These are phyloP conservation scores for Odiellus spinosus DNA, from an alignment of 2,888 invertebrate species.

Conservation along the genomic window DNA sequence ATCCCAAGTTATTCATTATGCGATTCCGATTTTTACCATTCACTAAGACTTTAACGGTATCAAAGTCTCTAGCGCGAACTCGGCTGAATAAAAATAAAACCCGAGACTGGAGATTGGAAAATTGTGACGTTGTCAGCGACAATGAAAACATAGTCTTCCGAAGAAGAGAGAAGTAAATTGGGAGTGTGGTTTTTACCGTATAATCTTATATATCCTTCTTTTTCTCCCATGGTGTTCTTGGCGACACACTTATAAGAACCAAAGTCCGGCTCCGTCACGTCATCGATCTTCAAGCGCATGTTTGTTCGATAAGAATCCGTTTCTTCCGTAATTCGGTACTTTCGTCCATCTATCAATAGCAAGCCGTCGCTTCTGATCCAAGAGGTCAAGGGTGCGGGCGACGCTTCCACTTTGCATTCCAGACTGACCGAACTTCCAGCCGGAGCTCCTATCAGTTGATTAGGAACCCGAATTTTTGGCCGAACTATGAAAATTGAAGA, in stretches of 20 bases:
- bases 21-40: too few relatives aligned
- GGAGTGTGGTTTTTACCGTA: slow-evolving; percentile 16
- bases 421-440: slow-evolving; percentile 18
- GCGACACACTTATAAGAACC: slow-evolving; percentile 17
- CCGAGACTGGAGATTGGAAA: too few relatives aligned
- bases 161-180: too few relatives aligned
- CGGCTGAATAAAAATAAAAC: too few relatives aligned
- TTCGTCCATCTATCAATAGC: slow-evolving; percentile 15
- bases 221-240: slow-evolving; percentile 15
- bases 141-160: too few relatives aligned
- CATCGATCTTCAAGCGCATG: slow-evolving; percentile 13
- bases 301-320: slow-evolving; percentile 11
- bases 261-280: slow-evolving; percentile 9
- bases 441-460: slow-evolving; percentile 19
- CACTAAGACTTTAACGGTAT: too few relatives aligned
- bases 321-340: slow-evolving; percentile 17
- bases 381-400: slow-evolving; percentile 18
- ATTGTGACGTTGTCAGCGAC: too few relatives aligned
- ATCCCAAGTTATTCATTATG: too few relatives aligned
- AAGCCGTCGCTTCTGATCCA: slow-evolving; percentile 19
- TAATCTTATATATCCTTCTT: slow-evolving; percentile 16
- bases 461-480: slow-evolving; percentile 21
- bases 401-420: slow-evolving; percentile 20
- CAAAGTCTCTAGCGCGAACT: too few relatives aligned
- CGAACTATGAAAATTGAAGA: slow-evolving; percentile 12